Evolutionary conservation across 2,113 vertebrate genomes (phyloP).

Genomic region (Manacus vitellinus): DNA sequence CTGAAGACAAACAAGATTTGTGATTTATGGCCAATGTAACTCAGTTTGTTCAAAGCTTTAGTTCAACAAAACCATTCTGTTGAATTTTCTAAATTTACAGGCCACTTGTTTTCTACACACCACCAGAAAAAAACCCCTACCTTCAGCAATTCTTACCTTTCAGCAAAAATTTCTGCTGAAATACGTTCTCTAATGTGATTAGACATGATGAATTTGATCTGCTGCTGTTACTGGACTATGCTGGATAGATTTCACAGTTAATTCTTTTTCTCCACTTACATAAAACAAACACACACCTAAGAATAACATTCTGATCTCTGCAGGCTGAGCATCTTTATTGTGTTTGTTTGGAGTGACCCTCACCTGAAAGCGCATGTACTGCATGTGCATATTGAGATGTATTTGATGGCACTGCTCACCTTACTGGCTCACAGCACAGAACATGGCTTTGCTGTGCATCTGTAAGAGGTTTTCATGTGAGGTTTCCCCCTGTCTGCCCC

Average conservation of each 20-base stretch:
- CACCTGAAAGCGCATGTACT: neutral
- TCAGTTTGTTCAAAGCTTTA: neutral
- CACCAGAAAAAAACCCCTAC: neutral
- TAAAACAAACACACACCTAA: neutral
- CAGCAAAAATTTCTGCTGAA: neutral
- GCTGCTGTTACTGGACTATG: neutral
- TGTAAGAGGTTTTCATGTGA: neutral
- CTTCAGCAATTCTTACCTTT: neutral
- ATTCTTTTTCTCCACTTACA: neutral
- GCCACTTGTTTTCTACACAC: neutral
- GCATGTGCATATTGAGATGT: neutral
- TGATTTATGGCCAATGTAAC: neutral
- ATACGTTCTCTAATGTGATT: neutral
- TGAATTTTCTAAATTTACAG: neutral
- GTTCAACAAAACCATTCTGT: neutral
- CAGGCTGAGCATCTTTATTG: neutral
- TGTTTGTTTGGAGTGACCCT: neutral
- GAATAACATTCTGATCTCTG: neutral
- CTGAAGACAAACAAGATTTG: neutral
- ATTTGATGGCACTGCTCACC: neutral
- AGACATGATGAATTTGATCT: neutral
- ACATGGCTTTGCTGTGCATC: neutral
- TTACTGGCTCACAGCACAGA: neutral
- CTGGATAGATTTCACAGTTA: neutral
- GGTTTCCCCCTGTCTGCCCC: neutral